Conservation (phyloP, 2,888 invertebrate species). For the Noctua fimbriata region DNA sequence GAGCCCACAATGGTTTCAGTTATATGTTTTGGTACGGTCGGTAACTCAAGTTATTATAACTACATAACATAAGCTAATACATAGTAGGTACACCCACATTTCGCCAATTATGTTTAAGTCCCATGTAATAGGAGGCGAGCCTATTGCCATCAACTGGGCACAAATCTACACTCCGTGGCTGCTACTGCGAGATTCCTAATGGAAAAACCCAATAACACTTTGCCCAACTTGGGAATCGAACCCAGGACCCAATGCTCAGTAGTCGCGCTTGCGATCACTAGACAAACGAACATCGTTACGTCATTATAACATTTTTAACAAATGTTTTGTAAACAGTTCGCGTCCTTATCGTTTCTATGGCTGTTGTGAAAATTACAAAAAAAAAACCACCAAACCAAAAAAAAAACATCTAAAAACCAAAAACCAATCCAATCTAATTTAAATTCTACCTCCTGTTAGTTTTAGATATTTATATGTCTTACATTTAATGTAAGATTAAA, state of each 20-base stretch:
- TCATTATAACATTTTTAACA: neutral
- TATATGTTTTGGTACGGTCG: conserved; percentile 5
- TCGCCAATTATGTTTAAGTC: neutral
- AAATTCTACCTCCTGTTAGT: neutral
- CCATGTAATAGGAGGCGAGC: neutral
- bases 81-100: too few species aligned
- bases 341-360: neutral
- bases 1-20: conserved; percentile 1
- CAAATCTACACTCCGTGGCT: neutral
- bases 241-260: neutral
- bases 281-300: neutral
- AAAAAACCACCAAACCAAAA: too few species aligned
- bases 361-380: neutral
- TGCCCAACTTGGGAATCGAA: neutral
- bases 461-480: neutral
- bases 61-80: too few species aligned
- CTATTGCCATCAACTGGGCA: neutral
- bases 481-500: neutral
- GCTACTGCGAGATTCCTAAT: neutral
- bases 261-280: neutral
- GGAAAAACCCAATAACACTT: neutral
- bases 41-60: neutral
- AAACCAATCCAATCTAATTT: neutral
- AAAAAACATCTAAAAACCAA: too few species aligned
- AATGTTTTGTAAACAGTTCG: neutral